phyloP scores from a whole-genome alignment of 2,797 vertebrate species.

The Dryobates pubescens region DNA sequence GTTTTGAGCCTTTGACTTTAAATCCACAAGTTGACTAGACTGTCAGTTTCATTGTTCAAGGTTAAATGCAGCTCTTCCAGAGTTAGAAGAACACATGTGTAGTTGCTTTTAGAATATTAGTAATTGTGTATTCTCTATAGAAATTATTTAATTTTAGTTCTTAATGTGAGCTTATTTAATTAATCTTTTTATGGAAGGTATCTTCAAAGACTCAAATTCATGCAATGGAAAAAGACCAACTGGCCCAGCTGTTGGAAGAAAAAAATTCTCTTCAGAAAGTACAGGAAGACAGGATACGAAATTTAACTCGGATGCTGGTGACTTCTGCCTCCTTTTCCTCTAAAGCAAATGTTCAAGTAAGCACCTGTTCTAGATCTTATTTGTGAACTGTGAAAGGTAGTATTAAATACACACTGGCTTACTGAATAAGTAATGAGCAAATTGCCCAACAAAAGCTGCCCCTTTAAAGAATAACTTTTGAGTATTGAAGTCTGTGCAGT shows the following conservation, averaged over 20 bases:
- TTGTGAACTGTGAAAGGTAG: background rate
- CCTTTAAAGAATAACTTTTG: too few relatives aligned
- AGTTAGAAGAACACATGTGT: background rate
- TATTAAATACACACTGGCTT: background rate
- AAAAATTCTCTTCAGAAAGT: conserved; percentile 92
- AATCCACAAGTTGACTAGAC: background rate
- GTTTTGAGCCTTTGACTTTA: background rate
- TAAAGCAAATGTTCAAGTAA: conserved; percentile 71
- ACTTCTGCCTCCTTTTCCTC: conserved; percentile 81
- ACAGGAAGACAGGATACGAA: conserved; percentile 88
- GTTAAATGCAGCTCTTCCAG: background rate
- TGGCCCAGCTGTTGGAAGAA: conserved; percentile 90
- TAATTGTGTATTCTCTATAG: background rate
- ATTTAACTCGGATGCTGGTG: conserved; percentile 90
- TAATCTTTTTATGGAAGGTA: conserved; percentile 75
- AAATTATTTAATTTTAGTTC: background rate
- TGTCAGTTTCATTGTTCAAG: background rate
- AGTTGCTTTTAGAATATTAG: background rate
- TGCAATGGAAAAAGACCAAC: conserved; percentile 87
- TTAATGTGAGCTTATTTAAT: background rate
- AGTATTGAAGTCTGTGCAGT: background rate
- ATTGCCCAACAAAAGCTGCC: too few relatives aligned
- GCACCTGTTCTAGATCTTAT: background rate
- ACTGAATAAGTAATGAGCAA: background rate
- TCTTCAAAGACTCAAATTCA: conserved; percentile 88